Evolutionary conservation across 2,113 vertebrate genomes (phyloP).

Genomic region (Thymallus thymallus): DNA sequence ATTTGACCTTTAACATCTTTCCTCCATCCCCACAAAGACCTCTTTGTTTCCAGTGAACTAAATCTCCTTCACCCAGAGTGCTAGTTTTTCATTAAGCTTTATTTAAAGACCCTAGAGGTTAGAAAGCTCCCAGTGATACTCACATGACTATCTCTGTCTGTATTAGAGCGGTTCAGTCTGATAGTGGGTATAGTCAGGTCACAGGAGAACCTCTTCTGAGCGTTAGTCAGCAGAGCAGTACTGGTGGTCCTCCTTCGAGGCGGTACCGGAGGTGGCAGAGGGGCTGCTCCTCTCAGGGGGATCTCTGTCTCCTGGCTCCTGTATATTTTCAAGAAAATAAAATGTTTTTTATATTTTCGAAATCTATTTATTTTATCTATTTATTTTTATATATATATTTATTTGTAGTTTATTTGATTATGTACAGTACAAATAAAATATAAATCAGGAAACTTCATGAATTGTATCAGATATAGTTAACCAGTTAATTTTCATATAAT

Average conservation of each 20-base stretch:
- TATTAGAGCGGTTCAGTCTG: conserved; percentile 49
- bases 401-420: too few species aligned
- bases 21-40: background rate
- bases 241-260: conserved; percentile 23
- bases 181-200: background rate
- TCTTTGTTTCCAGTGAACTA: conserved; percentile 4
- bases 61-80: background rate
- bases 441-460: too few species aligned
- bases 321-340: too few species aligned
- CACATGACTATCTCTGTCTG: conserved; percentile 43
- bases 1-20: background rate
- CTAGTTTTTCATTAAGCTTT: too few species aligned
- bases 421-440: too few species aligned
- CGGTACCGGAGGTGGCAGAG: conserved; percentile 51
- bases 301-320: too few species aligned
- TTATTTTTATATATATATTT: too few species aligned
- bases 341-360: too few species aligned
- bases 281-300: background rate
- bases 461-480: too few species aligned
- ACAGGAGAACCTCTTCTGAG: conserved; percentile 28
- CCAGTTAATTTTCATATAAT: too few species aligned
- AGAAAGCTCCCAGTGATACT: conserved; percentile 25
- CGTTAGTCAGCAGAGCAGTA: fast-evolving
- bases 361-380: too few species aligned
- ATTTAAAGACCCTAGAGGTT: too few species aligned